phyloP scores from a whole-genome alignment of 2,797 vertebrate species.

The Gephyroberyx darwinii region DNA sequence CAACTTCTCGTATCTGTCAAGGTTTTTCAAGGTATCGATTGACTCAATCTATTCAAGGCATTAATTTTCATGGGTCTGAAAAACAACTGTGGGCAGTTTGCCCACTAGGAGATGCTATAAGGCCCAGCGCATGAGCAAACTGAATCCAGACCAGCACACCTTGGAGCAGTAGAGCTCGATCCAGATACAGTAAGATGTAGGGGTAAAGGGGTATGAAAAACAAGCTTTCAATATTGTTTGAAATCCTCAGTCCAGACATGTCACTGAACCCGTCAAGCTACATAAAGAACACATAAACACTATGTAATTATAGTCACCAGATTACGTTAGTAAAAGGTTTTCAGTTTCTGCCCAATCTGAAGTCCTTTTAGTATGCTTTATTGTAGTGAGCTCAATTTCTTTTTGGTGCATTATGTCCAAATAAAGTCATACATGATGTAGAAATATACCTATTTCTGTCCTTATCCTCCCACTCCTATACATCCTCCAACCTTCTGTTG shows the following conservation, averaged over 20 bases:
- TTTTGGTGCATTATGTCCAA: neutral
- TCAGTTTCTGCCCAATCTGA: neutral
- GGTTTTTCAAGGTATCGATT: slow-evolving; percentile 57
- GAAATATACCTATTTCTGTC: slow-evolving; percentile 42
- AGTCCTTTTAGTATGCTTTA: neutral
- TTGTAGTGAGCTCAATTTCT: no score
- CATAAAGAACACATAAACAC: neutral
- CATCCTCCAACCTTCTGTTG: slow-evolving; percentile 59
- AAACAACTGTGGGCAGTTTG: slow-evolving; percentile 47
- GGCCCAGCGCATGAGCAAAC: slow-evolving; percentile 57
- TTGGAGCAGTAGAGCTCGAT: slow-evolving; percentile 18
- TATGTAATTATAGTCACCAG: neutral
- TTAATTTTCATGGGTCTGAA: slow-evolving; percentile 60
- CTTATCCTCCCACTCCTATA: slow-evolving; percentile 51
- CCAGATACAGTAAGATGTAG: neutral
- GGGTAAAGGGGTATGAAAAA: slow-evolving; percentile 9
- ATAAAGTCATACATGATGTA: slow-evolving; percentile 42
- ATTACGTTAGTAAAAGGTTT: slow-evolving; percentile 11
- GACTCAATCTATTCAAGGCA: slow-evolving; percentile 62
- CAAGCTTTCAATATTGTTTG: slow-evolving; percentile 22
- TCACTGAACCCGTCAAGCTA: neutral
- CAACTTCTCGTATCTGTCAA: slow-evolving; percentile 60
- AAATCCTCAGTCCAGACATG: slow-evolving; percentile 24
- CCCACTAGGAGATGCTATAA: slow-evolving; percentile 78
- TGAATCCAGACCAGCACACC: slow-evolving; percentile 23